A percentile compares a stretch with the other conserved stretches of the same genome.
phyloP scores from a whole-genome alignment of 2,113 vertebrate genomes.

The Epinephelus cyanopodus region DNA sequence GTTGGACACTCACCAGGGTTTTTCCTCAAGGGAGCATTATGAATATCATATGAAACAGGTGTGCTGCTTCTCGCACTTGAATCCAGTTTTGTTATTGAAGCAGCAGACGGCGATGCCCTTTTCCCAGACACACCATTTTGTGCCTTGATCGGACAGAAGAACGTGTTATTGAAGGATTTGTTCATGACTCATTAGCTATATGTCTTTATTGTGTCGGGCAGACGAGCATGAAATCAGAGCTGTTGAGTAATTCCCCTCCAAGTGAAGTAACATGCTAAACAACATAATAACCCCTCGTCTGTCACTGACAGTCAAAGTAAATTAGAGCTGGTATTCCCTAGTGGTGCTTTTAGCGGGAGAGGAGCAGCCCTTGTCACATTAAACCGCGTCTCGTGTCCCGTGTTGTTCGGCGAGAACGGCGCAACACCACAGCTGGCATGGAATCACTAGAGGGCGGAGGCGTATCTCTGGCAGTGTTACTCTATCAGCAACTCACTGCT shows the following conservation, averaged over 20 bases:
- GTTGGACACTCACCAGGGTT: conserved; percentile 32
- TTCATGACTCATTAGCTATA: conserved; percentile 58
- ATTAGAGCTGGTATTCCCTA: conserved; percentile 70
- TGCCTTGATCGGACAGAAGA: neutral
- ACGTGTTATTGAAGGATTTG: conserved; percentile 26
- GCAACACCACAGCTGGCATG: conserved; percentile 72
- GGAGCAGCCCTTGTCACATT: conserved; percentile 74
- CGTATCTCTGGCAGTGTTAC: conserved; percentile 53
- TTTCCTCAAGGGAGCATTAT: conserved; percentile 18
- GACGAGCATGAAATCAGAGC: conserved; percentile 54
- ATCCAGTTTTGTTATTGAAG: conserved; percentile 25
- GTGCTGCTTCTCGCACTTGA: neutral
- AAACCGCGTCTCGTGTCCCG: conserved; percentile 57
- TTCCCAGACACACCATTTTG: neutral
- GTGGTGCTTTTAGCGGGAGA: conserved; percentile 65
- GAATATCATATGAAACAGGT: conserved; percentile 7
- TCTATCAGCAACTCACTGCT: conserved; percentile 65
- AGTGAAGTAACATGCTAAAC: conserved; percentile 54
- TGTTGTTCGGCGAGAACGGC: conserved; percentile 57
- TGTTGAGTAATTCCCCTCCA: conserved; percentile 51
- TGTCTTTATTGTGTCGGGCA: conserved; percentile 41
- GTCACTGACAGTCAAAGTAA: conserved; percentile 58
- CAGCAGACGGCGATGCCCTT: neutral
- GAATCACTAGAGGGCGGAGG: conserved; percentile 72
- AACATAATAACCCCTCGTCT: conserved; percentile 62